A percentile compares a stretch with the other conserved stretches of the same genome.
phyloP scores from a whole-genome alignment of 2,113 vertebrate species.

The Mirza zaza region DNA sequence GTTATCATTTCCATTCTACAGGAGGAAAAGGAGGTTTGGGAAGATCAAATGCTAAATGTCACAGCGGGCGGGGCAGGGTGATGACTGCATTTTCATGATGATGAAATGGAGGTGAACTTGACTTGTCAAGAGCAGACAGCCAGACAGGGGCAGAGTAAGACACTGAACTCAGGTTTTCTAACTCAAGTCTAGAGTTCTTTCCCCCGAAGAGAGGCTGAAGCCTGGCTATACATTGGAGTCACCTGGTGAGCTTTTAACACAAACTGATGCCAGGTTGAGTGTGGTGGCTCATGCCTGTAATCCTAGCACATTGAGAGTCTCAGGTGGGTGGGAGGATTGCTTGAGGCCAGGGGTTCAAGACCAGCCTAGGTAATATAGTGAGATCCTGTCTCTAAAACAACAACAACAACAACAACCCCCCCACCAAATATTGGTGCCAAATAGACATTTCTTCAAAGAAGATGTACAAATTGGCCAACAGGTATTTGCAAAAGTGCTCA shows the following conservation, averaged over 20 bases:
- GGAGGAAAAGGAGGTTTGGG: neutral
- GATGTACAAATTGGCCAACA: neutral
- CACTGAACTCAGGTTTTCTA: neutral
- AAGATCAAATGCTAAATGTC: neutral
- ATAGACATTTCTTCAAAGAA: slow-evolving; percentile 9
- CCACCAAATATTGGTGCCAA: neutral
- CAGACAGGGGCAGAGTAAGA: neutral
- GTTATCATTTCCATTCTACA: neutral
- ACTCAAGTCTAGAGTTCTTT: neutral
- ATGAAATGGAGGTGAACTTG: neutral
- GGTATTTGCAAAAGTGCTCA: neutral
- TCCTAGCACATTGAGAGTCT: no score
- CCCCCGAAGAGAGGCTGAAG: neutral
- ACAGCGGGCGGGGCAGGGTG: neutral
- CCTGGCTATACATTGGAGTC: neutral
- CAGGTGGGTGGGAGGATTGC: no score
- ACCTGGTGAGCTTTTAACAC: neutral
- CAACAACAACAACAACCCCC: neutral
- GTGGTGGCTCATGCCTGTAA: no score
- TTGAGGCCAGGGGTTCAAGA: no score
- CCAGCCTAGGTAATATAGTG: no score
- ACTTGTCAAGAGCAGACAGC: neutral
- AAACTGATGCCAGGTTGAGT: neutral
- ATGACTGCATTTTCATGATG: neutral
- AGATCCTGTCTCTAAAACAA: neutral